phyloP scores from a whole-genome alignment of 2,797 vertebrate species.

The Melopsittacus undulatus region DNA sequence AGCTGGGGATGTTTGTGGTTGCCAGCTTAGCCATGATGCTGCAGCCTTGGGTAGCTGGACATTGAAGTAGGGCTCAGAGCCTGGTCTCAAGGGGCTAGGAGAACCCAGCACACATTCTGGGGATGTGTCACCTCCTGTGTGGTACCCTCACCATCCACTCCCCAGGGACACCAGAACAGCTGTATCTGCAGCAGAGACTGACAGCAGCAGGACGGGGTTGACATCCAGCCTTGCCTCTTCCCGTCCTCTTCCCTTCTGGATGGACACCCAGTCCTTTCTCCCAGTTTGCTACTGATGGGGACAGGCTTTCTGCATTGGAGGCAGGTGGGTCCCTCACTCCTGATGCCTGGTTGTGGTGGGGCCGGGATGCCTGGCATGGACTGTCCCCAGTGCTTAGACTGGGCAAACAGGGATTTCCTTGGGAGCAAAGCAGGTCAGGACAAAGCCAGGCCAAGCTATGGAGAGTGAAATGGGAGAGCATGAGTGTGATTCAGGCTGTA shows the following conservation, averaged over 20 bases:
- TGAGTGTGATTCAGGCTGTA: conserved; percentile 2
- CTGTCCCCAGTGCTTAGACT: neutral
- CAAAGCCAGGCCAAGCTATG: neutral
- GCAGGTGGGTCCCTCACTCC: fast-evolving
- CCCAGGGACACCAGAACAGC: neutral
- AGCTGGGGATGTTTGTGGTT: neutral
- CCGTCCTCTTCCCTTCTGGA: neutral
- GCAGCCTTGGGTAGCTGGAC: fast-evolving
- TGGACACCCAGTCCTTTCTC: neutral
- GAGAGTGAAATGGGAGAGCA: neutral
- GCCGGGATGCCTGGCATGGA: fast-evolving
- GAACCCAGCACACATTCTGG: neutral
- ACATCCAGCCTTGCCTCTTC: neutral
- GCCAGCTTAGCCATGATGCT: fast-evolving
- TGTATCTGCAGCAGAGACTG: neutral
- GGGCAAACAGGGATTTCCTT: neutral
- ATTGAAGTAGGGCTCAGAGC: neutral
- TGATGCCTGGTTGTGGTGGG: too few relatives aligned
- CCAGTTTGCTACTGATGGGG: neutral
- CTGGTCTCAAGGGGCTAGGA: neutral
- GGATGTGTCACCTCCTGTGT: neutral
- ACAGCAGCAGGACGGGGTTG: neutral
- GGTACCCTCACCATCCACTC: neutral
- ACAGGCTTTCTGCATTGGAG: neutral
- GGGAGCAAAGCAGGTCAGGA: neutral